Conservation (phyloP, 30 jellyfish, hydroid and myxozoan species). For the Turritopsis dohrnii region DNA sequence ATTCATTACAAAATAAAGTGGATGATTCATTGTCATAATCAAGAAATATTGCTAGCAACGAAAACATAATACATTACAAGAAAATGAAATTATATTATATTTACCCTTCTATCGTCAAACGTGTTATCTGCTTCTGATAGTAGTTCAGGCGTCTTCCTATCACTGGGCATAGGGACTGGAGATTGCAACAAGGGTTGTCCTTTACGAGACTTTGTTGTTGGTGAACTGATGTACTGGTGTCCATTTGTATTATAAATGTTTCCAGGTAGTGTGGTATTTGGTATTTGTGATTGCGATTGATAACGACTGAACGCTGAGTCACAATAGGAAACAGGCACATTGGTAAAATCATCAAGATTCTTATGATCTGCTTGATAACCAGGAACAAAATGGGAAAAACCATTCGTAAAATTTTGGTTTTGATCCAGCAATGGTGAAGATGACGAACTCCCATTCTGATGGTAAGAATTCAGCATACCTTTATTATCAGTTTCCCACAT, state of each 20-base stretch:
- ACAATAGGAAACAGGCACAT: background rate
- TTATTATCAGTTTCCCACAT: conserved; percentile 88
- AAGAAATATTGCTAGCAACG: too few relatives aligned
- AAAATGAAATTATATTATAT: background rate
- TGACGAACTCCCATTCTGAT: conserved; percentile 9
- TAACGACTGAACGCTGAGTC: background rate
- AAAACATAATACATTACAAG: too few relatives aligned
- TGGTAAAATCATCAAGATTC: background rate
- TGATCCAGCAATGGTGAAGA: conserved; percentile 28
- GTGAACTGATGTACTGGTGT: background rate
- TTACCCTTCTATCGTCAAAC: conserved; percentile 10
- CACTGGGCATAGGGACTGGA: conserved; percentile 15
- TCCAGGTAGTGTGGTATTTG: background rate
- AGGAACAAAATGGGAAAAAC: background rate
- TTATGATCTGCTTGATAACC: background rate
- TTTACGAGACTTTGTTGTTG: background rate
- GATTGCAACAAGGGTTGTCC: conserved; percentile 20
- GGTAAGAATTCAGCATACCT: conserved; percentile 25
- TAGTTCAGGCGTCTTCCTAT: conserved; percentile 19
- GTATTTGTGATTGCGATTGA: background rate
- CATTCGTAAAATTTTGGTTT: conserved; percentile 24
- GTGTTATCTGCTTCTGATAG: background rate
- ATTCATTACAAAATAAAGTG: too few relatives aligned
- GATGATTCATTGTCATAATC: too few relatives aligned
- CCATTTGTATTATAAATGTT: background rate